Conservation (phyloP, 2,113 vertebrate genomes). For the Hiodon tergisus region DNA sequence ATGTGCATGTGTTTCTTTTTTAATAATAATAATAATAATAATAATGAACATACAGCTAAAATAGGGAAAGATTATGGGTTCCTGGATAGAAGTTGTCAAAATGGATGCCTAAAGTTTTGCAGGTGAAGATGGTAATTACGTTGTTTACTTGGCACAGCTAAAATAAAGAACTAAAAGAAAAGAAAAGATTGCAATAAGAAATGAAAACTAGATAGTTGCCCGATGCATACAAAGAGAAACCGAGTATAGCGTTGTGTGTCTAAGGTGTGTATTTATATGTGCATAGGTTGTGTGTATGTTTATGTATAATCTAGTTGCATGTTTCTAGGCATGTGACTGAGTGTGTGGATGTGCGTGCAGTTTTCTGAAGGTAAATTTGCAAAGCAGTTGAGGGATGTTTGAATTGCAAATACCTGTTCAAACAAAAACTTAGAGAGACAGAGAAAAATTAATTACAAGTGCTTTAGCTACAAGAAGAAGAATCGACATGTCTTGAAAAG, state of each 20-base stretch:
- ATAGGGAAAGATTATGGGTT: not conserved
- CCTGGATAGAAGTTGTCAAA: not conserved
- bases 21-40: not conserved
- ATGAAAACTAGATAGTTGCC: not conserved
- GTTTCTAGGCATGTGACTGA: not conserved
- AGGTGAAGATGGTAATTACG: not conserved
- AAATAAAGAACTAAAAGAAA: not conserved
- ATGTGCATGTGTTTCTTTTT: too few species aligned
- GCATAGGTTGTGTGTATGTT: constrained; percentile 23
- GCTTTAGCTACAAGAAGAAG: not conserved
- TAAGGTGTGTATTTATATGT: constrained; percentile 35
- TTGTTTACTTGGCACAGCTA: not conserved
- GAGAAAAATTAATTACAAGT: constrained; percentile 1
- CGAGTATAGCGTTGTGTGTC: constrained; percentile 14
- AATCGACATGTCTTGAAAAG: not conserved
- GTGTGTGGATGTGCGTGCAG: constrained; percentile 20
- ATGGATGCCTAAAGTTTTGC: not conserved
- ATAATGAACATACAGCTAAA: not conserved
- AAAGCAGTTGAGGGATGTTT: constrained; percentile 61
- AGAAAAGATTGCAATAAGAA: not conserved
- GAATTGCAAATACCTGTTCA: constrained; percentile 65
- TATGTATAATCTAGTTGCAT: not conserved
- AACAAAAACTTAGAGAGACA: constrained; percentile 22
- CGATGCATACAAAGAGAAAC: not conserved
- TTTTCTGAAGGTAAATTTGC: constrained; percentile 53